Conservation (phyloP, 2,797 vertebrate genomes). For the Helicolenus hilgendorfi region DNA sequence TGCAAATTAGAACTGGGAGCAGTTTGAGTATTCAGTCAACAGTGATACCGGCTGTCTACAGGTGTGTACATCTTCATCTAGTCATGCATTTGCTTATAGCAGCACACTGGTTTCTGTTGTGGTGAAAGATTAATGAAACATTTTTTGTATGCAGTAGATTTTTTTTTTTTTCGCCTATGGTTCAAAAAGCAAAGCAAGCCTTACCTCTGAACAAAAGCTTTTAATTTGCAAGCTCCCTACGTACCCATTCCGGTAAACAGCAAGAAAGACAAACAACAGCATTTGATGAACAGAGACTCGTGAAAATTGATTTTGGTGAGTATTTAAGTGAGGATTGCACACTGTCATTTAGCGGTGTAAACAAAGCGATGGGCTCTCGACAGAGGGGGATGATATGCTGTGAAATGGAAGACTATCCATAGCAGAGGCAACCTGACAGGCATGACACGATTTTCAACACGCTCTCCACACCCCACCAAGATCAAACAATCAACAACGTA, state of each 20-base stretch:
- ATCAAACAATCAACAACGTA: conserved; percentile 51
- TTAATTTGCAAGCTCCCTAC: conserved; percentile 20
- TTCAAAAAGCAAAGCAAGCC: conserved; percentile 13
- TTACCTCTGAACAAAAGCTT: conserved; percentile 5
- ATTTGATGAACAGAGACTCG: conserved; percentile 61
- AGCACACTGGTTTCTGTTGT: background rate
- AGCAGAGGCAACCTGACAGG: conserved; percentile 62
- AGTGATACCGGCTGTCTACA: background rate
- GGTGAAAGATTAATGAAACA: background rate
- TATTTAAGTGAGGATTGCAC: conserved; percentile 53
- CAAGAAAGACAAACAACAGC: conserved; percentile 51
- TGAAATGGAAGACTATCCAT: conserved; percentile 77
- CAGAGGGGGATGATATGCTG: conserved; percentile 63
- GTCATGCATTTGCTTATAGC: background rate
- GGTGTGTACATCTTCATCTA: background rate
- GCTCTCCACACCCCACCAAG: conserved; percentile 11
- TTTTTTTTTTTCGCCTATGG: background rate
- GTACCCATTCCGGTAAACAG: conserved; percentile 11
- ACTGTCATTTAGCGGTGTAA: conserved; percentile 70
- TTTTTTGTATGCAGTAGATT: background rate
- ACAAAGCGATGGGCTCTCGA: conserved; percentile 53
- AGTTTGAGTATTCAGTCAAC: background rate
- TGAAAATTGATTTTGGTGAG: conserved; percentile 67
- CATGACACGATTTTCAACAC: conserved; percentile 51
- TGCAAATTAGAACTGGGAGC: conserved; percentile 33